phyloP scores from a whole-genome alignment of 2,113 vertebrate genomes.

The Upupa epops region DNA sequence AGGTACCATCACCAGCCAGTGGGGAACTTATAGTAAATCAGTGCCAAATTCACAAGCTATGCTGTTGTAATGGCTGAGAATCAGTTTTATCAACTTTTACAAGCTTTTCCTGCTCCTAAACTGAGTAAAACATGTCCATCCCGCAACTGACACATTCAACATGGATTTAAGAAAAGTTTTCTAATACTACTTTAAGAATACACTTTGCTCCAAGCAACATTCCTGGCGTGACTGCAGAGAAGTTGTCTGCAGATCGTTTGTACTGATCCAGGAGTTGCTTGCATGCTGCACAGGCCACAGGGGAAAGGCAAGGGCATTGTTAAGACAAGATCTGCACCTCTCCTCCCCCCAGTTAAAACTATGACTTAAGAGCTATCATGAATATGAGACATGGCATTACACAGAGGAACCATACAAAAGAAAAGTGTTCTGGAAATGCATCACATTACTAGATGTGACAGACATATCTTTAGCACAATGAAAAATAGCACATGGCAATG shows the following conservation, averaged over 20 bases:
- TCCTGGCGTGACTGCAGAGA: conserved; percentile 21
- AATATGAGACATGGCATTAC: not conserved
- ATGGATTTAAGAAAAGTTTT: not conserved
- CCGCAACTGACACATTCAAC: not conserved
- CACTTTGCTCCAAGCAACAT: conserved; percentile 28
- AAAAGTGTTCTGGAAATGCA: not conserved
- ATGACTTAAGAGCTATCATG: not conserved
- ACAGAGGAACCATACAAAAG: not conserved
- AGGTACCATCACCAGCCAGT: not conserved
- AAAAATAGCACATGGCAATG: not conserved
- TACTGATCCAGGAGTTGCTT: not conserved
- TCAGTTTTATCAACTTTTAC: not conserved
- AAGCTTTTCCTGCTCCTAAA: not conserved
- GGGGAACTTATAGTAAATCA: not conserved
- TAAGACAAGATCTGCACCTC: not conserved
- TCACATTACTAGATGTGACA: not conserved
- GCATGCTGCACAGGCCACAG: not conserved
- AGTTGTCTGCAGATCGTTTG: not conserved
- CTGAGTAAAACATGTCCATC: not conserved
- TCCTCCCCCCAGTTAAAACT: not conserved
- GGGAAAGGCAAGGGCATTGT: fast-evolving
- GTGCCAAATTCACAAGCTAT: not conserved
- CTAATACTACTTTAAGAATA: not conserved
- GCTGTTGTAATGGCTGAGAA: not conserved
- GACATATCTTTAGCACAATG: fast-evolving